Evolutionary conservation across 2,888 invertebrate genomes (phyloP), one percentile per base, ranked within the genome.

Genomic region (Elgonia sp.): DNA sequence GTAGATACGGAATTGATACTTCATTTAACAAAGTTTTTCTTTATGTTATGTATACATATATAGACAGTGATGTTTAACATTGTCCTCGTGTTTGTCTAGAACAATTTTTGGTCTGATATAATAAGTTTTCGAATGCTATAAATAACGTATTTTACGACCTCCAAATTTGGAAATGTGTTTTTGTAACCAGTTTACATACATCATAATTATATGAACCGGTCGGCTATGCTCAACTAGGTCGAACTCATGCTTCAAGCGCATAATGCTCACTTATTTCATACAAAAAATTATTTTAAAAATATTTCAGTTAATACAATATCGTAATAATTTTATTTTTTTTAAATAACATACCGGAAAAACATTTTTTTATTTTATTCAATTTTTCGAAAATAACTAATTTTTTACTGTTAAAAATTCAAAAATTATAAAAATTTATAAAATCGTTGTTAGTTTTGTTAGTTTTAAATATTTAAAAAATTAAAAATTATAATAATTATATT

Each of bases 111-210:
- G 57, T 20, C 20, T 20, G 20, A 14, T 37, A 37, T 42, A 60
- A 42, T 55, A 57, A 42, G 16, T 42, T 42, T 42, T 65, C 77
- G 40, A 55, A 20, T 55, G 81, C 63, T 72, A 62, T 81, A 81
- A 72, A 81, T 81, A 72, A 62, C n/a, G 21, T 18, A 18, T 29
- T 53, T 39, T 55, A 73, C 20, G 65, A 65, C 21, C 53, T 14
- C 81, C 81, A 82, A 82, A 82, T 82, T 82, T 82, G 81, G 73
- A 60, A 9, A 50, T 63, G 50, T 40, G 42, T 73, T 82, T 82
- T 82, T 73, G 62, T 81, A 82, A 73, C 73, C 72, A 82, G 81
- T 82, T 82, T 82, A 72, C 81, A 73, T 82, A 82, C 81, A 73
- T 82, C 81, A 82, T 82, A 82, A 82, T 82, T 73, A 82, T 72